Base-by-base conservation (phyloP, 92 coral and sea anemone species). In the Porites evermanni region DNA sequence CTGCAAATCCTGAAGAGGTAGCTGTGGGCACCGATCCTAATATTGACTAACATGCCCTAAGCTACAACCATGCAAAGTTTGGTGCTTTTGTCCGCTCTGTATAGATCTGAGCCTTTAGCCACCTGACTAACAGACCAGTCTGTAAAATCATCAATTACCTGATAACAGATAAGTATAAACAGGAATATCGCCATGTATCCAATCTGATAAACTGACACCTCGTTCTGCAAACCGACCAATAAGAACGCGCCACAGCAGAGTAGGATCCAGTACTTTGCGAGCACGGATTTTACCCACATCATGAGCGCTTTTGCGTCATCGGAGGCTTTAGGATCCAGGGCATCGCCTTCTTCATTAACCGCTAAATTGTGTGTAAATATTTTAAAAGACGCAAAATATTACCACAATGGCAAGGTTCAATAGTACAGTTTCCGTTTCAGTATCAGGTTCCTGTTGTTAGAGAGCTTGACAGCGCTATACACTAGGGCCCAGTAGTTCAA, bases 241-340 rank as follows among this genome's bases (percentile, higher is more conserved):
- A 97, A 86, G 89, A 97, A 97, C 14, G 99, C 98, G 14, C 99
- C 98, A 86, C 99, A 97, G 89, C 99, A 97, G 51, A 97, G 90
- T 69, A 97, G 84, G 64, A 97, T 97, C 99, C 99, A 97, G 96
- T 97, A 97, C 90, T 97, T 97, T 56, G 98, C 98, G 17, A 97
- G 92, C 70, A 97, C 93, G 70, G 94, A 80, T 90, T 97, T 97
- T 21, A 93, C 94, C 97, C 97, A 97, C 93, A 89, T 90, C 99
- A 95, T 93, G 51, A 97, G 92, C 19, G 95, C 98, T 73, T 92
- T 92, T 66, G 98, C 98, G 75, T 94, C 98, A 82, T 94, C 98
- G 24, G 98, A 90, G 2, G 93, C 98, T 86, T 87, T 84, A 1
- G 89, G 79, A 58, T 94, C 98, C 79, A 89, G 82, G 4, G 86